Percentiles rank a stretch among this genome's conserved stretches.
Conservation (phyloP, 2,888 invertebrate genomes). For the Lasioglossum malachurum region DNA sequence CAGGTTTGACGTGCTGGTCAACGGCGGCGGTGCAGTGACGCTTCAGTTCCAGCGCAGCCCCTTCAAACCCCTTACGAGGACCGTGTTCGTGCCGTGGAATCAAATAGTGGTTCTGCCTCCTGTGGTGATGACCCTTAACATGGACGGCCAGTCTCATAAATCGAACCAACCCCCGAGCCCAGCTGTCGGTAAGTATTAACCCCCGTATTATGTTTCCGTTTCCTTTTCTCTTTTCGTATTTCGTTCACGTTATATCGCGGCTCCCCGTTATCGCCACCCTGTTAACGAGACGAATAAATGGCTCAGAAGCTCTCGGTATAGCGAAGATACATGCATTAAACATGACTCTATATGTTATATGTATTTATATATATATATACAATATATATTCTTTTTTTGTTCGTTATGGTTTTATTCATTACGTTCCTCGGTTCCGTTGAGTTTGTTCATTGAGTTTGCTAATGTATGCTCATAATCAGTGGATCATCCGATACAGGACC, state of each 20-base stretch:
- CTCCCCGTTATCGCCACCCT: neutral
- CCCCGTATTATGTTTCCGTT: slow-evolving; percentile 44
- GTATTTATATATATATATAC: neutral
- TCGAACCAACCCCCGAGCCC: slow-evolving; percentile 83
- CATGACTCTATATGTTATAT: neutral
- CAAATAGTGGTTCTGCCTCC: slow-evolving; percentile 97
- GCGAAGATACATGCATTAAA: neutral
- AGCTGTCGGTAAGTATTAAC: slow-evolving; percentile 81
- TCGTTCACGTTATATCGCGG: slow-evolving; percentile 47
- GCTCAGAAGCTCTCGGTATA: neutral
- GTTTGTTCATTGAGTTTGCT: neutral
- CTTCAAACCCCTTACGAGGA: slow-evolving; percentile 94
- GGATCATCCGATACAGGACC: neutral
- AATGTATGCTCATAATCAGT: neutral
- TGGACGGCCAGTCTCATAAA: slow-evolving; percentile 86
- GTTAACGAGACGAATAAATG: slow-evolving; percentile 33
- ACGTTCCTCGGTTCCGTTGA: neutral
- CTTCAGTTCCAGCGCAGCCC: slow-evolving; percentile 98
- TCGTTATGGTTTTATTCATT: neutral
- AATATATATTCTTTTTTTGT: neutral
- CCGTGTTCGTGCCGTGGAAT: slow-evolving; percentile 99
- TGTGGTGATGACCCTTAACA: slow-evolving; percentile 94
- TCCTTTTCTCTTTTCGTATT: slow-evolving; percentile 32
- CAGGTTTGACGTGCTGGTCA: slow-evolving; percentile 99
- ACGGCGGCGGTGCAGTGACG: slow-evolving; percentile 99